Evolutionary conservation across 1,140 invertebrate species (phyloP).

Genomic region (Sesamia nonagrioides): DNA sequence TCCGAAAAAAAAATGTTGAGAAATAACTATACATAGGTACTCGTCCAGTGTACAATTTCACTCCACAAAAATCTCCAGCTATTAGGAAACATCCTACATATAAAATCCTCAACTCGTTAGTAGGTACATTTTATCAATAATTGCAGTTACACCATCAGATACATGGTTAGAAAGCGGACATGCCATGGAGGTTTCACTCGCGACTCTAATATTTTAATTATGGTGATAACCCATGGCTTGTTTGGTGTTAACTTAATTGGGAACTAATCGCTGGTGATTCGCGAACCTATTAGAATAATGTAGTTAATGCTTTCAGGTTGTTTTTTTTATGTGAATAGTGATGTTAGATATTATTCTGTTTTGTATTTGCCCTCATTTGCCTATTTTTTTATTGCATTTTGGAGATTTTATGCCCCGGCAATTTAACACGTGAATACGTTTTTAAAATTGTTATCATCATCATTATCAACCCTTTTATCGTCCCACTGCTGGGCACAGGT

Average conservation of each 20-base stretch:
- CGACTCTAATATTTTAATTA: slow-evolving; percentile 37
- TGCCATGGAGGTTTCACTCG: slow-evolving; percentile 21
- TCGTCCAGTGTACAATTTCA: no score
- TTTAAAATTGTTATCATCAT: no score
- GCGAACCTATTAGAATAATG: slow-evolving; percentile 12
- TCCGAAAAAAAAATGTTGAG: no score
- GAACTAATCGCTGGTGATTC: slow-evolving; percentile 24
- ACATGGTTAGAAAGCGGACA: slow-evolving; percentile 30
- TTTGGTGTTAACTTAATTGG: slow-evolving; percentile 43
- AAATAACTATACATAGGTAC: no score
- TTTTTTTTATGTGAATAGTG: neutral
- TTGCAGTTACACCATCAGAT: slow-evolving; percentile 23
- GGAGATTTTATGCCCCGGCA: no score
- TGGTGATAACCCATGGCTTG: slow-evolving; percentile 34
- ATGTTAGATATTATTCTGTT: neutral
- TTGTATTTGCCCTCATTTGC: no score
- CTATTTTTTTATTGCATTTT: no score
- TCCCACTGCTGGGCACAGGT: no score
- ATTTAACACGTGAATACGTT: no score
- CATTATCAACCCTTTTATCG: no score
- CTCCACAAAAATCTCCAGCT: neutral
- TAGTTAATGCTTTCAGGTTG: slow-evolving; percentile 21
- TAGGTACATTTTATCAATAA: slow-evolving; percentile 38
- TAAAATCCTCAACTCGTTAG: neutral
- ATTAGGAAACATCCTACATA: neutral